These are phyloP conservation scores for Thera britannica DNA, from an alignment of 2,888 invertebrate genomes.

Conservation along the genomic window DNA sequence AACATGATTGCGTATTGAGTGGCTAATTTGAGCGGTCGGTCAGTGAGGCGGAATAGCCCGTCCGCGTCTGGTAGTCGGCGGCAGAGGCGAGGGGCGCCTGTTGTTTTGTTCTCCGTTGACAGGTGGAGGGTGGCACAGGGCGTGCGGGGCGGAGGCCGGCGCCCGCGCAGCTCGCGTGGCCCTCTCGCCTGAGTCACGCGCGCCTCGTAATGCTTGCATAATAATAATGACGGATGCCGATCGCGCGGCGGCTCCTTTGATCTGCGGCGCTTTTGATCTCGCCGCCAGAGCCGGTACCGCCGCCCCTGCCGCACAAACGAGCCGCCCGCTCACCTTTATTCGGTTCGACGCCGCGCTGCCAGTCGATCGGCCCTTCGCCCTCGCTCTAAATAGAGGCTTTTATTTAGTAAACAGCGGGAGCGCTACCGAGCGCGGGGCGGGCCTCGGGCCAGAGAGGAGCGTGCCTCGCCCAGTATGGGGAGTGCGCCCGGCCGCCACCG, in stretches of 20 bases:
- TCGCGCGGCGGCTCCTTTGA: constrained; percentile 84
- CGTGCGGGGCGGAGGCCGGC: constrained; percentile 55
- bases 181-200: constrained; percentile 83
- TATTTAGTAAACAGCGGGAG: constrained; percentile 82
- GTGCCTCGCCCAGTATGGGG: constrained; percentile 76
- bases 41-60: constrained; percentile 40
- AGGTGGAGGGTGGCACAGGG: constrained; percentile 62
- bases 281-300: constrained; percentile 81
- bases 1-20: constrained; percentile 53
- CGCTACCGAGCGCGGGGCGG: constrained; percentile 67
- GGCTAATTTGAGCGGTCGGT: constrained; percentile 54
- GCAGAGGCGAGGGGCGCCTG: constrained; percentile 48
- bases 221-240: constrained; percentile 86
- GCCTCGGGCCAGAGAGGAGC: constrained; percentile 58
- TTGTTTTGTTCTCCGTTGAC: constrained; percentile 62
- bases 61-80: constrained; percentile 43
- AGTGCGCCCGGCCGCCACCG: constrained; percentile 56
- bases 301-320: constrained; percentile 82
- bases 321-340: constrained; percentile 81
- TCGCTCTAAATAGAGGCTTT: constrained; percentile 82
- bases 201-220: constrained; percentile 85
- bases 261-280: constrained; percentile 82
- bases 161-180: constrained; percentile 82
- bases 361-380: constrained; percentile 79
- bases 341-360: constrained; percentile 79